Conservation (phyloP, 2,113 vertebrate species). For the Antennarius striatus region DNA sequence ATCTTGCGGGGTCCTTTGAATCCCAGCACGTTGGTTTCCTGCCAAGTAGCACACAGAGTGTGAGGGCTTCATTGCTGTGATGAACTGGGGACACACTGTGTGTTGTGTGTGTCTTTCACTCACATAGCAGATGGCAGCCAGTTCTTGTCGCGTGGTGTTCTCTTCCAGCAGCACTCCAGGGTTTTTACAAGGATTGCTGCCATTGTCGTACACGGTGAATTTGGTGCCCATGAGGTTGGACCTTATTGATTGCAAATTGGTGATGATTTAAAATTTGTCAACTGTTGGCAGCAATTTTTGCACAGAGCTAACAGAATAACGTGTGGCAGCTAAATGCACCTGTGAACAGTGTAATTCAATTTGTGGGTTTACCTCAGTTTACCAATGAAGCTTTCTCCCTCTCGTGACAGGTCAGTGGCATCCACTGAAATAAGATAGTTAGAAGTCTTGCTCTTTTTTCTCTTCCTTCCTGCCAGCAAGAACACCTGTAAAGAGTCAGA, state of each 20-base stretch:
- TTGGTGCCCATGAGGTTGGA: conserved; percentile 98
- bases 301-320: neutral
- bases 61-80: neutral
- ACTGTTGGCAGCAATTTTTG: neutral
- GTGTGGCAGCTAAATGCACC: neutral
- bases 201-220: conserved; percentile 94
- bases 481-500: conserved; percentile 81
- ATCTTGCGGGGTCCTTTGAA: conserved; percentile 98
- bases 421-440: conserved; percentile 98
- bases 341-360: no score
- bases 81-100: neutral
- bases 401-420: conserved; percentile 91
- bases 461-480: conserved; percentile 93
- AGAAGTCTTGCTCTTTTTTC: conserved; percentile 98
- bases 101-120: conserved; percentile 53
- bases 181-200: conserved; percentile 88
- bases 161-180: conserved; percentile 84
- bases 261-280: neutral
- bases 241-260: conserved; percentile 65
- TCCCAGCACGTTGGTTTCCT: conserved; percentile 97
- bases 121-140: conserved; percentile 95
- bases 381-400: conserved; percentile 92
- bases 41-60: conserved; percentile 28
- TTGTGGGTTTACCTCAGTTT: conserved; percentile 86
- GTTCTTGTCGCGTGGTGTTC: conserved; percentile 87